Conservation (phyloP, 2,113 vertebrate species). For the Geococcyx californianus region DNA sequence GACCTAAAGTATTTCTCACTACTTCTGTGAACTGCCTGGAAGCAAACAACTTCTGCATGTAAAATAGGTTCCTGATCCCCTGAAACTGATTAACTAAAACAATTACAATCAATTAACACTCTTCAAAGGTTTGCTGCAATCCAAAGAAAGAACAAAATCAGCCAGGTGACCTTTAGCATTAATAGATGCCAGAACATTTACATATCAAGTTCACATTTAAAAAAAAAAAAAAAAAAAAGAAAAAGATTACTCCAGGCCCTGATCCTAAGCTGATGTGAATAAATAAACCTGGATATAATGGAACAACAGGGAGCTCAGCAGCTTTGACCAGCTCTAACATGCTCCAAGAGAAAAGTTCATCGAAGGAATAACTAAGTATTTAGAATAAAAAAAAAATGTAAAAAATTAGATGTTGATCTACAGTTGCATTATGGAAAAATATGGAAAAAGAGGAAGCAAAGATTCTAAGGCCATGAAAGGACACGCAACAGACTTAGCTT, state of each 20-base stretch:
- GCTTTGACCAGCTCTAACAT: neutral
- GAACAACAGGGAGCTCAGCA: neutral
- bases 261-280: neutral
- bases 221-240: neutral
- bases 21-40: neutral
- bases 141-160: slow-evolving; percentile 53
- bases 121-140: slow-evolving; percentile 33
- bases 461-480: neutral
- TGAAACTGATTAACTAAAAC: slow-evolving; percentile 51
- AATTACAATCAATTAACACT: slow-evolving; percentile 63
- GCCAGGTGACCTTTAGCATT: slow-evolving; percentile 49
- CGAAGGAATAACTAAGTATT: neutral
- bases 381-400: neutral
- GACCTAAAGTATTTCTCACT: neutral
- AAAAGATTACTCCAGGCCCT: neutral
- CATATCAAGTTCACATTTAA: neutral
- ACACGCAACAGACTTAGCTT: neutral
- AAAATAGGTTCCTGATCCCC: slow-evolving; percentile 20
- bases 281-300: neutral
- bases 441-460: neutral
- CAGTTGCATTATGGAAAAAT: neutral
- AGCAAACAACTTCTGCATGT: slow-evolving; percentile 36
- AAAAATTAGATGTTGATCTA: neutral
- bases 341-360: neutral
- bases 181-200: slow-evolving; percentile 29